phyloP scores from a whole-genome alignment of 2,113 vertebrate genomes.

The Apteryx mantelli region DNA sequence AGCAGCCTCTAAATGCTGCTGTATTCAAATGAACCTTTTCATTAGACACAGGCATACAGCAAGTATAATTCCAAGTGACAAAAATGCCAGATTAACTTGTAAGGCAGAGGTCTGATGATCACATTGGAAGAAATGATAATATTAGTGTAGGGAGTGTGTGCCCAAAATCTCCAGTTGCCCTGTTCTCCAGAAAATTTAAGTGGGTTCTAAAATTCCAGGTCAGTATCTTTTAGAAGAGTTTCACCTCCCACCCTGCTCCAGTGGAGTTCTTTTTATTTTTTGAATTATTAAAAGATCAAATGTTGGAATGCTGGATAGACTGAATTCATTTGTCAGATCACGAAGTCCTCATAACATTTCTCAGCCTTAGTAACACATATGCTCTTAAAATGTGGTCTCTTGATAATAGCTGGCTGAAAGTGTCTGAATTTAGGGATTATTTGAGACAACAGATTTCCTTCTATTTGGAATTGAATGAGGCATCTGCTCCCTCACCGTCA shows the following conservation, averaged over 20 bases:
- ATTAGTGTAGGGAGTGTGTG: background rate
- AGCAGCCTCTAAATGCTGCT: background rate
- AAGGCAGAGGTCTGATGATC: background rate
- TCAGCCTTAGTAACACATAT: slow-evolving; percentile 88
- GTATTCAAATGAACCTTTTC: background rate
- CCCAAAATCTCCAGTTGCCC: background rate
- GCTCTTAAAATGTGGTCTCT: slow-evolving; percentile 87
- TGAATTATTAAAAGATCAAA: slow-evolving; percentile 80
- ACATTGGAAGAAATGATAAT: background rate
- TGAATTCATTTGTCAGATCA: slow-evolving; percentile 87
- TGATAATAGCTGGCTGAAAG: slow-evolving; percentile 87
- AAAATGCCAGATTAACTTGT: rapidly evolving
- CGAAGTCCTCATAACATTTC: slow-evolving; percentile 86
- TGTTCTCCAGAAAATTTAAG: background rate
- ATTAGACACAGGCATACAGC: background rate
- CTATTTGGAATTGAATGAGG: slow-evolving; percentile 85
- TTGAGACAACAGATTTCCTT: slow-evolving; percentile 88
- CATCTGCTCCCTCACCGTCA: slow-evolving; percentile 83
- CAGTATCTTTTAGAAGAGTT: background rate
- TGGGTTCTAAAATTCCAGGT: slow-evolving; percentile 2
- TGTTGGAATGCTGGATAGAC: slow-evolving; percentile 79
- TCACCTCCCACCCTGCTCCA: background rate
- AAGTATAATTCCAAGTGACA: background rate
- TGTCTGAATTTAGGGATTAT: slow-evolving; percentile 88
- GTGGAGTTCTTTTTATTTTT: slow-evolving; percentile 72